Percentiles rank a stretch among this genome's conserved stretches.
Conservation (phyloP, 1,140 invertebrate genomes). For the Drosophila murphyi region DNA sequence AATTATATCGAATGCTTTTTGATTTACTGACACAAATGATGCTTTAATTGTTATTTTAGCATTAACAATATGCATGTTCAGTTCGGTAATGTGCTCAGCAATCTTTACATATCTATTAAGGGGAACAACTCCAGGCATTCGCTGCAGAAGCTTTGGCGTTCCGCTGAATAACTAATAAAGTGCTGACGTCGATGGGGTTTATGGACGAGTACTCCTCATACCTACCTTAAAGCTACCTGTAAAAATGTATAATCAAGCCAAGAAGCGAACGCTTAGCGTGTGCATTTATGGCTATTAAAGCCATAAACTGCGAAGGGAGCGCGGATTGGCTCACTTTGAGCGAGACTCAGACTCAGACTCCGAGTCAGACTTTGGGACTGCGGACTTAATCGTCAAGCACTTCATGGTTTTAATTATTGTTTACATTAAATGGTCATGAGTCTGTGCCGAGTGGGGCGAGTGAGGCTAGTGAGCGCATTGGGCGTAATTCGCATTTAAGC, state of each 20-base stretch:
- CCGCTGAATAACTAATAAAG: conserved; percentile 38
- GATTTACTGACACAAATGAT: no score
- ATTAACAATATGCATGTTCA: not conserved
- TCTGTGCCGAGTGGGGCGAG: conserved; percentile 48
- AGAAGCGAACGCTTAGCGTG: conserved; percentile 53
- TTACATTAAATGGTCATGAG: conserved; percentile 83
- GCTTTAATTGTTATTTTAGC: no score
- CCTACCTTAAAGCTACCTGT: conserved; percentile 21
- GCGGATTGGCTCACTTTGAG: conserved; percentile 21
- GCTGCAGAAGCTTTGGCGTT: conserved; percentile 9
- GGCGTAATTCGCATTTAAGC: conserved; percentile 80
- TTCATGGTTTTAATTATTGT: conserved; percentile 76
- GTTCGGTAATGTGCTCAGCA: not conserved
- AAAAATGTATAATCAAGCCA: conserved; percentile 64
- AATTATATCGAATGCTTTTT: no score
- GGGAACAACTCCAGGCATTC: not conserved
- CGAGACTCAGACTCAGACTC: conserved; percentile 11
- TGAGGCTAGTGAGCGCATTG: conserved; percentile 55
- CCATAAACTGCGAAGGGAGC: conserved; percentile 54
- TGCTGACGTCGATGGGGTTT: conserved; percentile 23
- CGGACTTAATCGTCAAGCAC: conserved; percentile 31
- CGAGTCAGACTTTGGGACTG: not conserved
- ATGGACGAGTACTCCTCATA: conserved; percentile 24
- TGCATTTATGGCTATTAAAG: conserved; percentile 74
- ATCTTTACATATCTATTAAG: conserved; percentile 5